Evolutionary conservation across 2,797 vertebrate genomes (phyloP).

Genomic region (Anguilla megastoma): DNA sequence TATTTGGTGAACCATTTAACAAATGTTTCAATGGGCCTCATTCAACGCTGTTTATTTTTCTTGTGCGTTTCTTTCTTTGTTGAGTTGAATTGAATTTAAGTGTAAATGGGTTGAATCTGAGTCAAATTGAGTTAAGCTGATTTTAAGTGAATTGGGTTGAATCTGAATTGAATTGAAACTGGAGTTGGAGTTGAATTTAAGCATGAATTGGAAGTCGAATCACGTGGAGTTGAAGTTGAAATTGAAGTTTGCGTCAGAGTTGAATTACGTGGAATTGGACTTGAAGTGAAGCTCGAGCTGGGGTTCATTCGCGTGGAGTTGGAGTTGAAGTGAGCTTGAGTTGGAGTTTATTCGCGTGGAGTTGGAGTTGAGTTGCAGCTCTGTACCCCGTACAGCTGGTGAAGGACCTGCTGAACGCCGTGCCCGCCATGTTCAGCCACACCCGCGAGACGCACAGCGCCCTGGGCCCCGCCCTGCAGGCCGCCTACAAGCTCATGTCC

Average conservation of each 20-base stretch:
- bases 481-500: constrained; percentile 93
- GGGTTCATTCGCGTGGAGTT: not conserved
- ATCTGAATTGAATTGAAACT: not conserved
- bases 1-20: not conserved
- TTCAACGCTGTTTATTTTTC: no score
- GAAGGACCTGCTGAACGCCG: constrained; percentile 82
- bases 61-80: no score
- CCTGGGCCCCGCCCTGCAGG: constrained; percentile 91
- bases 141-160: not conserved
- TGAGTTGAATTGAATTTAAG: no score
- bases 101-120: no score
- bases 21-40: no score
- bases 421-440: constrained; percentile 89
- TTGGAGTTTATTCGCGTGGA: not conserved
- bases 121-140: no score
- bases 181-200: not conserved
- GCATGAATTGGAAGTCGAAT: not conserved
- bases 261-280: not conserved
- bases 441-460: constrained; percentile 93
- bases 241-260: not conserved
- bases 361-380: constrained; percentile 13
- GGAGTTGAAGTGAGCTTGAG: not conserved
- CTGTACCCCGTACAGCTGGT: constrained; percentile 79
- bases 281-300: no score
- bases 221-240: not conserved